A percentile compares a stretch with the other conserved stretches of the same genome.
Evolutionary conservation across 2,797 vertebrate genomes (phyloP).

Genomic region (Pelodytes ibericus): DNA sequence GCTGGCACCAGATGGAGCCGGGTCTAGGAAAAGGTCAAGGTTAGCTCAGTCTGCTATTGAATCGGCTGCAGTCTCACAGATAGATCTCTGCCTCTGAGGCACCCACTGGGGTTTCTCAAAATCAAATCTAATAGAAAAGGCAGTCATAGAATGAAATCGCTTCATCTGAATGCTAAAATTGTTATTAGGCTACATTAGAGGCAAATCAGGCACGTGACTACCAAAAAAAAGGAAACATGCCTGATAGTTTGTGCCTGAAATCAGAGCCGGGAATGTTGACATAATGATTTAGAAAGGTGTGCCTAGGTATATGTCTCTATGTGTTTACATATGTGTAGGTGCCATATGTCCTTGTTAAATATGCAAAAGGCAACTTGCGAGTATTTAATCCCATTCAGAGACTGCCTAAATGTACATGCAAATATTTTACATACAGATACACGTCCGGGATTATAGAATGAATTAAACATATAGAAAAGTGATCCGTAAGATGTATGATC

Average conservation of each 20-base stretch:
- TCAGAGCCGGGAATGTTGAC: conserved; percentile 75
- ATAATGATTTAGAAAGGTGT: conserved; percentile 37
- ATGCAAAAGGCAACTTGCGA: background rate
- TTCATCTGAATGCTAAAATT: conserved; percentile 90
- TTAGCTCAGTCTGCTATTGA: conserved; percentile 86
- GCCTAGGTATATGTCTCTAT: conserved; percentile 9
- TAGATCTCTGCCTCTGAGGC: conserved; percentile 85
- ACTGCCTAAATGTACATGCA: background rate
- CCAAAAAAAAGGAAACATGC: conserved; percentile 77
- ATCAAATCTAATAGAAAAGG: conserved; percentile 87
- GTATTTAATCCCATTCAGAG: background rate
- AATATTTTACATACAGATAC: background rate
- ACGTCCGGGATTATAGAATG: background rate
- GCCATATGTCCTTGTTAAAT: background rate
- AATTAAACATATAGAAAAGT: background rate
- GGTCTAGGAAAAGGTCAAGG: conserved; percentile 90
- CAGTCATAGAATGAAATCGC: conserved; percentile 84
- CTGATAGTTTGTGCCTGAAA: conserved; percentile 75
- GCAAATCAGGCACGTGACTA: conserved; percentile 76
- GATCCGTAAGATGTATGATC: background rate
- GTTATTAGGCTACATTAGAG: conserved; percentile 86
- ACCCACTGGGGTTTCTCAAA: conserved; percentile 85
- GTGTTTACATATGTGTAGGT: conserved; percentile 13
- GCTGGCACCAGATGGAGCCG: conserved; percentile 89
- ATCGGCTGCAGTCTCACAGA: conserved; percentile 83